Conservation (phyloP, 2,797 vertebrate species). For the Sebastes itinus region DNA sequence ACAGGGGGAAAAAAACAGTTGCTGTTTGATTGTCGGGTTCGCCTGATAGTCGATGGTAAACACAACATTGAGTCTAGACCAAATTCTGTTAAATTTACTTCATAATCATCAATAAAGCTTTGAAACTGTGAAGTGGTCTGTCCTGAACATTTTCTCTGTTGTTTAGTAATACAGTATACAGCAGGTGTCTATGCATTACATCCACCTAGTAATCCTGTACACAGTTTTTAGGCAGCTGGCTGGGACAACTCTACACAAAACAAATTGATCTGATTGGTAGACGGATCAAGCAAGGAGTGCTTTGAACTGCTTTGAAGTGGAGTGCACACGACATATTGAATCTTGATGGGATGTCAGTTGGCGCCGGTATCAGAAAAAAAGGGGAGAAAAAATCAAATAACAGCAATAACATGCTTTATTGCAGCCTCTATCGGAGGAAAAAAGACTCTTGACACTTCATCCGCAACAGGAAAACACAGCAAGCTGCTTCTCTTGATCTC, state of each 20-base stretch:
- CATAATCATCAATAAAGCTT: neutral
- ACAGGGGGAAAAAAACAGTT: neutral
- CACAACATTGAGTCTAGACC: neutral
- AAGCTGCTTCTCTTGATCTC: constrained; percentile 34
- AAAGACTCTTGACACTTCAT: constrained; percentile 51
- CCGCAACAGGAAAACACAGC: constrained; percentile 40
- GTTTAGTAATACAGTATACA: neutral
- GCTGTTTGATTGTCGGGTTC: neutral
- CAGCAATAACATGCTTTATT: constrained; percentile 28
- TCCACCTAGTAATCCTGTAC: neutral
- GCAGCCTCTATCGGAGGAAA: constrained; percentile 11
- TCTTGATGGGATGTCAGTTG: constrained; percentile 39
- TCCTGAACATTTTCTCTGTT: neutral
- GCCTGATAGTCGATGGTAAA: neutral
- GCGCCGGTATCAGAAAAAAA: neutral
- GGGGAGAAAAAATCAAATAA: constrained; percentile 18
- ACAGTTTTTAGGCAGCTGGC: neutral
- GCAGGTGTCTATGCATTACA: neutral
- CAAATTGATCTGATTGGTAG: constrained; percentile 38
- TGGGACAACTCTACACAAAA: constrained; percentile 4
- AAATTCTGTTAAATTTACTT: neutral
- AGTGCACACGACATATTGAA: constrained; percentile 36
- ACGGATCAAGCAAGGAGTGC: constrained; percentile 13
- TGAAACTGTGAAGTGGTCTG: neutral
- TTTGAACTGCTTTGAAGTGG: constrained; percentile 38